These are phyloP conservation scores for Chaitophorus viminalis DNA, from an alignment of 2,888 invertebrate species.

Conservation along the genomic window DNA sequence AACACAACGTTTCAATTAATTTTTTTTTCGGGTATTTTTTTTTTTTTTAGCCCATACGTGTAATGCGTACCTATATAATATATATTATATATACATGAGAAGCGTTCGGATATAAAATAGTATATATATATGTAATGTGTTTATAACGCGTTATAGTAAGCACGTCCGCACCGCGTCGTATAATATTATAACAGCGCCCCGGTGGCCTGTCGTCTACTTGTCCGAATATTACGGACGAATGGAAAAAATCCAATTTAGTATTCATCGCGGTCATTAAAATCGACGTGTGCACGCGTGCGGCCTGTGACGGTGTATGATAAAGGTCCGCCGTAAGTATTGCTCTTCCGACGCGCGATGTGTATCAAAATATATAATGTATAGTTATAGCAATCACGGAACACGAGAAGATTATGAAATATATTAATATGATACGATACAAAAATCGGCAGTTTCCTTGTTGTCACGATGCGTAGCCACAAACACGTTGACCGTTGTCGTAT, in stretches of 20 bases:
- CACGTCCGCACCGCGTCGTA: too few relatives aligned
- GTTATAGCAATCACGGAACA: too few relatives aligned
- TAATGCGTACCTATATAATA: neutral
- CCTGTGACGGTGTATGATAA: neutral
- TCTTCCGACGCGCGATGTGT: neutral
- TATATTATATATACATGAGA: neutral
- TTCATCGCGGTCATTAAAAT: slow-evolving; percentile 13
- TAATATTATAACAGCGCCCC: too few relatives aligned
- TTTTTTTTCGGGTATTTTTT: slow-evolving; percentile 28
- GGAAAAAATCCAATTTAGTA: slow-evolving; percentile 43
- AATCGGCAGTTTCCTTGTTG: too few relatives aligned
- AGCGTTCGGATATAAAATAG: neutral
- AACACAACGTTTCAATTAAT: slow-evolving; percentile 58
- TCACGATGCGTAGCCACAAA: too few relatives aligned
- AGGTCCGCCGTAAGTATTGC: neutral
- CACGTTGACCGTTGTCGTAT: too few relatives aligned
- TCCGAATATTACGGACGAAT: neutral
- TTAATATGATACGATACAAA: too few relatives aligned
- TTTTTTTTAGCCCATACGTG: too few relatives aligned
- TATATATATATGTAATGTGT: too few relatives aligned
- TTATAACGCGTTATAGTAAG: neutral
- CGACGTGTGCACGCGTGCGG: neutral
- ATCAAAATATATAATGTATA: neutral
- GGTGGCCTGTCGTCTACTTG: slow-evolving; percentile 46
- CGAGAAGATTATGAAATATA: too few relatives aligned